Evolutionary conservation across 2,888 invertebrate species (phyloP).

Genomic region (Synanthedon vespiformis): DNA sequence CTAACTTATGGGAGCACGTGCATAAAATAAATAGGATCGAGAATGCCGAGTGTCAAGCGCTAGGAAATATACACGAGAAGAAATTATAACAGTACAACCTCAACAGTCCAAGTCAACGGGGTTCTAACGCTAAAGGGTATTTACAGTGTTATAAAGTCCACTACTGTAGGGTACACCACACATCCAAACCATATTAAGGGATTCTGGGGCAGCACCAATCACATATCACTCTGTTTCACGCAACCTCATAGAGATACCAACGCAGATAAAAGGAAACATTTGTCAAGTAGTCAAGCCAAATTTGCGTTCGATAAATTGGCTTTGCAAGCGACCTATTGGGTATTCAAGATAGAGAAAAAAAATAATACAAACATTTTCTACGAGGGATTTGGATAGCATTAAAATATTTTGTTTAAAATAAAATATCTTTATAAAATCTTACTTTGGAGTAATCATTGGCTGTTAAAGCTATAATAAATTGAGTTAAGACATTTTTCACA

Average conservation of each 20-base stretch:
- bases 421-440: too few species aligned
- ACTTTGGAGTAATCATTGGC: too few species aligned
- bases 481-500: too few species aligned
- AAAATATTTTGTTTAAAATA: too few species aligned
- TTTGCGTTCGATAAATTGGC: not conserved
- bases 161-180: constrained; percentile 51
- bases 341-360: too few species aligned
- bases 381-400: too few species aligned
- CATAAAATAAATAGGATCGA: constrained; percentile 11
- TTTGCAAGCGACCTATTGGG: not conserved
- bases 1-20: constrained; percentile 12
- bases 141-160: constrained; percentile 36
- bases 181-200: constrained; percentile 46
- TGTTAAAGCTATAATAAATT: too few species aligned
- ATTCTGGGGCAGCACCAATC: constrained; percentile 68
- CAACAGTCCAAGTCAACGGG: constrained; percentile 40
- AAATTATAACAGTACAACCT: constrained; percentile 38
- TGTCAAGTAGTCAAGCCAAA: not conserved
- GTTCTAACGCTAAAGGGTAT: constrained; percentile 30
- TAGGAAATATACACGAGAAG: constrained; percentile 28
- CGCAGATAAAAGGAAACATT: not conserved
- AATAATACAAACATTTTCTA: too few species aligned
- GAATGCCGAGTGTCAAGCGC: constrained; percentile 36
- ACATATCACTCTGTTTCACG: constrained; percentile 52
- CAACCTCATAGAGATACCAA: constrained; percentile 48